A percentile compares a stretch with the other conserved stretches of the same genome.
These are phyloP conservation scores for Telenomus remus DNA, from an alignment of 1,140 invertebrate genomes.

Conservation along the genomic window DNA sequence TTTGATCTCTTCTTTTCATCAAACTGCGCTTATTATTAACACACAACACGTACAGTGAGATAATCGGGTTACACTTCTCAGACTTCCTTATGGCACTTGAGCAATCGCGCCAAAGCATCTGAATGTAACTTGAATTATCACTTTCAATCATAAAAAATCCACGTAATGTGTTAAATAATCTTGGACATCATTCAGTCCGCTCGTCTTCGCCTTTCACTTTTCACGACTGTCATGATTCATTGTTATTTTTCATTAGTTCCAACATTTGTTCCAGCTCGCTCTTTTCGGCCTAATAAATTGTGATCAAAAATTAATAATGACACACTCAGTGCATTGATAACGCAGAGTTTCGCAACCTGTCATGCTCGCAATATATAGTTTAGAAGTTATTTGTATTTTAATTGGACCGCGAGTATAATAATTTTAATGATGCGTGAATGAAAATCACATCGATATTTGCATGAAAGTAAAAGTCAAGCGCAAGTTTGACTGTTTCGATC, in stretches of 20 bases:
- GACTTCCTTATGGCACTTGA: conserved; percentile 22
- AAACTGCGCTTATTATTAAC: conserved; percentile 20
- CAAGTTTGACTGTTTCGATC: too few species aligned
- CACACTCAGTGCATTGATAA: too few species aligned
- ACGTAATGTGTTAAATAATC: conserved; percentile 14
- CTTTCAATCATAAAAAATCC: conserved; percentile 1
- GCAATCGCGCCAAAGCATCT: conserved; percentile 10
- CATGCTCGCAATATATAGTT: too few species aligned
- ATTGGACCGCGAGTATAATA: too few species aligned
- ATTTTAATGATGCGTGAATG: too few species aligned
- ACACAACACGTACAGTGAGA: conserved; percentile 28
- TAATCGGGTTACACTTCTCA: conserved; percentile 26
- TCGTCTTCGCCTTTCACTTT: conserved; percentile 3
- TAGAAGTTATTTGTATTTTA: too few species aligned
- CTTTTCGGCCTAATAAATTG: too few species aligned
- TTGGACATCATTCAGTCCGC: conserved; percentile 1
- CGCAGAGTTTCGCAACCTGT: too few species aligned
- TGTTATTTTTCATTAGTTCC: background rate
- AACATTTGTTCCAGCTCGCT: background rate
- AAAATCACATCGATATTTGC: too few species aligned
- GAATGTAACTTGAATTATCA: conserved; percentile 14
- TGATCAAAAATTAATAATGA: too few species aligned
- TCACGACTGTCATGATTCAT: background rate
- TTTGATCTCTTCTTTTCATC: conserved; percentile 36
- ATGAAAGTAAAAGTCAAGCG: too few species aligned